Conservation (phyloP, 2,888 invertebrate species). For the Taenaris catops region DNA sequence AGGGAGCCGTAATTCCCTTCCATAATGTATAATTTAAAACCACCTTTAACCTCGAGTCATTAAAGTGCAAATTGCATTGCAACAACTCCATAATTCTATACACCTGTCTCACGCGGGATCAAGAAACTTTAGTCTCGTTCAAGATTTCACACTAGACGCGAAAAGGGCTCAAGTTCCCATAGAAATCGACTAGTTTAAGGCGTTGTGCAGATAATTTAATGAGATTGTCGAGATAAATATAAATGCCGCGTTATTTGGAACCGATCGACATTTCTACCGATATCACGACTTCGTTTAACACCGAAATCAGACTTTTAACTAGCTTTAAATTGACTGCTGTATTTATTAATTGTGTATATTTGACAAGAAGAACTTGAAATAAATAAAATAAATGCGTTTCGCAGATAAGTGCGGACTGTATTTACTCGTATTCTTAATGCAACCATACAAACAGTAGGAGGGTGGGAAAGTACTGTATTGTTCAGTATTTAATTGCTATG, state of each 20-base stretch:
- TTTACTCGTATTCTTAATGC: conserved; percentile 9
- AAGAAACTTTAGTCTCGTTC: conserved; percentile 61
- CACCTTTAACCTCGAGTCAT: conserved; percentile 35
- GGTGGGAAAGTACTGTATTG: conserved; percentile 11
- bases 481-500: conserved; percentile 19
- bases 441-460: conserved; percentile 5
- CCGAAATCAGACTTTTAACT: conserved; percentile 19
- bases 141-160: conserved; percentile 37
- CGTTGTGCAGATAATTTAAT: conserved; percentile 54
- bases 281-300: conserved; percentile 44
- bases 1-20: conserved; percentile 44
- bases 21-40: conserved; percentile 31
- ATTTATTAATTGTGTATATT: conserved; percentile 9
- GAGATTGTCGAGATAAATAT: conserved; percentile 56
- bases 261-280: conserved; percentile 45
- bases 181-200: conserved; percentile 41
- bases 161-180: conserved; percentile 46
- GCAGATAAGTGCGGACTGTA: conserved; percentile 1
- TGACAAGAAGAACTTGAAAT: neutral
- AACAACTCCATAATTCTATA: conserved; percentile 34
- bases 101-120: conserved; percentile 65
- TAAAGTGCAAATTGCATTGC: conserved; percentile 35
- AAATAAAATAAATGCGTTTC: conserved; percentile 3
- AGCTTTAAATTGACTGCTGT: conserved; percentile 21
- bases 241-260: conserved; percentile 56